Percentiles rank a stretch among this genome's conserved stretches.
These are phyloP conservation scores for Palythoa heliodiscus DNA, from an alignment of 92 coral and sea anemone species.

Conservation along the genomic window DNA sequence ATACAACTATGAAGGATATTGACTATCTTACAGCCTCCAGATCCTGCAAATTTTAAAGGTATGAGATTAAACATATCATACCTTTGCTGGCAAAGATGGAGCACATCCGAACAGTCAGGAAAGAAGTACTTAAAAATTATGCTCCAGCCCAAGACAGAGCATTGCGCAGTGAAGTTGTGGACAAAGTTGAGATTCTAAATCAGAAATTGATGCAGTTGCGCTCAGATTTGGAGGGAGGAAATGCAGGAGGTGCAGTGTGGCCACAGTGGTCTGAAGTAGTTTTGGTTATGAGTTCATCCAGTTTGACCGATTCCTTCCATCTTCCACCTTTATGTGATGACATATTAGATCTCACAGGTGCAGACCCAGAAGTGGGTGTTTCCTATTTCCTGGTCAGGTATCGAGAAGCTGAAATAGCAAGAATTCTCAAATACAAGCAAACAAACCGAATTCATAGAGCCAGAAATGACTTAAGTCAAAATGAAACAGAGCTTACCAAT, in stretches of 20 bases:
- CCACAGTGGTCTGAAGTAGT: constrained; percentile 36
- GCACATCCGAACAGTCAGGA: too few relatives aligned
- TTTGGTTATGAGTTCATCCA: constrained; percentile 22
- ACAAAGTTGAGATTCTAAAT: too few relatives aligned
- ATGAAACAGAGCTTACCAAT: too few relatives aligned
- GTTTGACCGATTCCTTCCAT: constrained; percentile 21
- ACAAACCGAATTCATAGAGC: constrained; percentile 49
- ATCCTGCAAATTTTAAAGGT: constrained; percentile 31
- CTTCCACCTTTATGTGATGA: constrained; percentile 48
- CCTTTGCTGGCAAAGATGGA: too few relatives aligned
- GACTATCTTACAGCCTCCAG: constrained; percentile 8
- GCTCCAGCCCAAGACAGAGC: too few relatives aligned
- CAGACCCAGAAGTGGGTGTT: constrained; percentile 55
- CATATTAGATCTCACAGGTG: constrained; percentile 50
- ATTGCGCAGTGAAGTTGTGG: too few relatives aligned
- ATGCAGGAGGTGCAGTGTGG: constrained; percentile 32
- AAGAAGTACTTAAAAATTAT: too few relatives aligned
- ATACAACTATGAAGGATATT: constrained; percentile 42
- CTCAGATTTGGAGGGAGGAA: constrained; percentile 41
- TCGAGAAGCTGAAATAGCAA: constrained; percentile 54
- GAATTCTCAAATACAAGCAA: constrained; percentile 20
- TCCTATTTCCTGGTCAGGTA: constrained; percentile 50
- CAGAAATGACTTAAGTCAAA: too few relatives aligned
- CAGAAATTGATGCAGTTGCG: too few relatives aligned
- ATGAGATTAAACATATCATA: constrained; percentile 27